Evolutionary conservation across 1,140 invertebrate genomes (phyloP).

Genomic region (Microvelia longipes): DNA sequence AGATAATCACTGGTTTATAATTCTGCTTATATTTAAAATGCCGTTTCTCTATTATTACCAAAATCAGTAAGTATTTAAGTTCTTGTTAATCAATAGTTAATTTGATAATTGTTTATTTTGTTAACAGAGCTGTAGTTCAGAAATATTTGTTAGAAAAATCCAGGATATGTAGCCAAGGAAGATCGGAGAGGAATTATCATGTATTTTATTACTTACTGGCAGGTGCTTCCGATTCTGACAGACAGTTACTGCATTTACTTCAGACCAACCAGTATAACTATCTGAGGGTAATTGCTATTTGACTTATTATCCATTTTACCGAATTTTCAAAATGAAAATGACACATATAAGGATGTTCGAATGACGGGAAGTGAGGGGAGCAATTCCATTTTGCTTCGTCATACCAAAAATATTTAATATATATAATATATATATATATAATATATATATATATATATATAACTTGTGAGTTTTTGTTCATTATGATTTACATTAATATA

Average conservation of each 20-base stretch:
- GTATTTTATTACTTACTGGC: conserved; percentile 93
- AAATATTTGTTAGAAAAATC: conserved; percentile 95
- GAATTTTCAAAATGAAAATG: not conserved
- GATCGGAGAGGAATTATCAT: conserved; percentile 91
- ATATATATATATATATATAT: no score
- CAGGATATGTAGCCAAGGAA: conserved; percentile 78
- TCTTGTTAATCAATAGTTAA: no score
- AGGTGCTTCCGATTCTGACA: conserved; percentile 72
- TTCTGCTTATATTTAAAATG: no score
- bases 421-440: no score
- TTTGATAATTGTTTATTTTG: conserved; percentile 5
- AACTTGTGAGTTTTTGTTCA: no score
- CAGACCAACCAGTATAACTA: conserved; percentile 77
- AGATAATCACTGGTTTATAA: no score
- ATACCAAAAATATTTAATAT: no score
- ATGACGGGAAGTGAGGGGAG: not conserved
- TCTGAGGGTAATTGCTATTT: conserved; percentile 47
- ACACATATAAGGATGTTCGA: no score
- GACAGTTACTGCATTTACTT: conserved; percentile 58
- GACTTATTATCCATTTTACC: not conserved
- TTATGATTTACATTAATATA: no score
- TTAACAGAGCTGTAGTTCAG: conserved; percentile 76
- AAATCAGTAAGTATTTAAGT: no score
- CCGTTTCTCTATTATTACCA: no score
- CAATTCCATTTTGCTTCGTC: no score